Evolutionary conservation across 2,888 invertebrate species (phyloP).

Genomic region (Sialis lutaria): DNA sequence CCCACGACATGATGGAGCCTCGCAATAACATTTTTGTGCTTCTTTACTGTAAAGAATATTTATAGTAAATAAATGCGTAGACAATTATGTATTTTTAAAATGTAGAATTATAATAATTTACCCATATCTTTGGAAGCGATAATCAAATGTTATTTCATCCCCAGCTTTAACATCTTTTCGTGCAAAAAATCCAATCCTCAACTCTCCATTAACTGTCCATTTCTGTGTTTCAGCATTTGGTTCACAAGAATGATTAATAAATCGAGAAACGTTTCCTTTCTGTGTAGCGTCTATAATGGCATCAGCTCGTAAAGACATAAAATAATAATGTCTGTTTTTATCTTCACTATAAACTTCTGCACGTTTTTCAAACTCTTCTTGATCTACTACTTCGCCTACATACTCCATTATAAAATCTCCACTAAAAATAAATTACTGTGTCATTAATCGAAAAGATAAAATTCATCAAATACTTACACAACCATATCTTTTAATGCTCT

Average conservation of each 20-base stretch:
- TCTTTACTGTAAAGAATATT: conserved; percentile 49
- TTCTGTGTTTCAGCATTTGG: conserved; percentile 98
- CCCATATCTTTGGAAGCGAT: conserved; percentile 95
- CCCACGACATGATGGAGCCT: conserved; percentile 75
- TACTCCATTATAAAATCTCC: conserved; percentile 97
- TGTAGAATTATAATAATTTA: conserved; percentile 23
- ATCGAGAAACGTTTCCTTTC: conserved; percentile 90
- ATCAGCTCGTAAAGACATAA: conserved; percentile 90
- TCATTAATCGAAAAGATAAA: conserved; percentile 11
- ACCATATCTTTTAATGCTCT: conserved; percentile 55
- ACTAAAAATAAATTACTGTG: conserved; percentile 26
- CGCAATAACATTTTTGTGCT: conserved; percentile 93
- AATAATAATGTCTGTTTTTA: conserved; percentile 87
- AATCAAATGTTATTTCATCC: conserved; percentile 97
- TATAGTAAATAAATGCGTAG: not conserved
- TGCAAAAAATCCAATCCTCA: conserved; percentile 94
- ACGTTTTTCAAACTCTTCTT: conserved; percentile 73
- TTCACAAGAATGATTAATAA: conserved; percentile 98
- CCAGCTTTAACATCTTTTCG: conserved; percentile 62
- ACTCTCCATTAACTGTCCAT: conserved; percentile 84
- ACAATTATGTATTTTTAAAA: not conserved
- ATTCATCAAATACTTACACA: conserved; percentile 35
- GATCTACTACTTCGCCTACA: conserved; percentile 91
- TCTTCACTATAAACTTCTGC: conserved; percentile 79
- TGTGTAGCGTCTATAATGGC: conserved; percentile 91